Base-by-base conservation (phyloP, 2,888 invertebrate genomes). In the Platynereis dumerilii region DNA sequence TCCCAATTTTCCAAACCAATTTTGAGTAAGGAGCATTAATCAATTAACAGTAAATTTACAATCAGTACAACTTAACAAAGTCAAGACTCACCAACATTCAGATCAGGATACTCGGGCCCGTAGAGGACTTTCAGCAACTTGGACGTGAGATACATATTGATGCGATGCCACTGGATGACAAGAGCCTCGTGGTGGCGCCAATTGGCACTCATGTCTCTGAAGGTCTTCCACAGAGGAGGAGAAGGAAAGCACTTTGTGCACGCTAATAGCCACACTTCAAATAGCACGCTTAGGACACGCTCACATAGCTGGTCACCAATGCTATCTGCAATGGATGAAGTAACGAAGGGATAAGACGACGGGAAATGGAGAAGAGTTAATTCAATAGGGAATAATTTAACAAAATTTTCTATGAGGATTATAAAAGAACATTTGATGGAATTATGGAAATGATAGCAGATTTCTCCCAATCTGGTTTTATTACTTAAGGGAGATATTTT, bases 281-380 rank as follows among this genome's bases (percentile, higher is more conserved):
- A 93, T 62, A 97, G 88, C 42, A 96, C 96, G 73, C 94, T 93
- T 3, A 97, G 87, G 60, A 97, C 94, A 42, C 97, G 87, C 83
- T 96, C 95, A 82, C 96, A 95, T 54, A 97, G 87, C 82, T 96
- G 95, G 82, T 96, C 96, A 0, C 93, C 93, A n/a, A 94, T 93
- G 78, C 95, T 93, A 85, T 96, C 96, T 87, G 72, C 34, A 34
- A 34, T 34, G n/a, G n/a, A n/a, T n/a, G n/a, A n/a, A n/a, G 5
- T 69, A n/a, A n/a, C n/a, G n/a, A n/a, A n/a, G n/a, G n/a, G n/a
- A n/a, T n/a, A n/a, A n/a, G n/a, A n/a, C n/a, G n/a, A n/a, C n/a
- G n/a, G n/a, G n/a, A n/a, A n/a, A n/a, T n/a, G n/a, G n/a, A n/a
- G n/a, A n/a, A n/a, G n/a, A n/a, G n/a, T n/a, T n/a, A n/a, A n/a